A percentile compares a stretch with the other conserved stretches of the same genome.
Evolutionary conservation across 2,113 vertebrate species (phyloP).

Genomic region (cat (Felis catus)): F.catus_Fca126_mat1.0 CM031420.1:103990501-103991000

Average conservation of each 20-base stretch:
- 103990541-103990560: conserved; percentile 9
- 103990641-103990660: conserved; percentile 38
- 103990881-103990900: neutral
- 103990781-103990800: neutral
- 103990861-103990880: neutral
- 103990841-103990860: neutral
- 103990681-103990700: neutral
- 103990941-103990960: neutral
- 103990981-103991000: no score
- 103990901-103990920: neutral
- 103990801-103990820: neutral
- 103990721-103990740: neutral
- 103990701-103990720: neutral
- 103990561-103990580: neutral
- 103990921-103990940: neutral
- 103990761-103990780: neutral
- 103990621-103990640: neutral
- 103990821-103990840: neutral
- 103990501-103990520: neutral
- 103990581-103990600: neutral
- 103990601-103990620: neutral
- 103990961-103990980: neutral
- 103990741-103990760: neutral
- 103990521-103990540: neutral
- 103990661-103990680: conserved; percentile 16